A percentile compares a stretch with the other conserved stretches of the same genome.
phyloP scores from a whole-genome alignment of 1,140 invertebrate species.

The Formica exsecta region DNA sequence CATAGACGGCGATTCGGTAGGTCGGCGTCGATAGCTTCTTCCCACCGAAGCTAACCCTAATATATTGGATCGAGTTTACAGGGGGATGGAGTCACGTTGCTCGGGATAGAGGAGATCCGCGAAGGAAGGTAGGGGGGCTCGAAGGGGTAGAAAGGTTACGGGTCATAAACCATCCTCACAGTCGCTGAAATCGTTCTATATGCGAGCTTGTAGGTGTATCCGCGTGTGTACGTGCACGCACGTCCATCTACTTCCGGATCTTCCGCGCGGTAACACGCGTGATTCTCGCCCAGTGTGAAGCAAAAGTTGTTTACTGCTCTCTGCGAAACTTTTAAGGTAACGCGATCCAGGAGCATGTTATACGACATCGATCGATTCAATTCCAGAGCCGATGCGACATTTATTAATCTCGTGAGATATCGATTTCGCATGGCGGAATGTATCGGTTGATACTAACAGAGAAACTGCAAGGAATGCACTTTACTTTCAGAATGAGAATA shows the following conservation, averaged over 20 bases:
- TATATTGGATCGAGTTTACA: slow-evolving; percentile 81
- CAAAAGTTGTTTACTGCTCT: slow-evolving; percentile 65
- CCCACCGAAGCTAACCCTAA: slow-evolving; percentile 77
- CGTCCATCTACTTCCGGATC: slow-evolving; percentile 45
- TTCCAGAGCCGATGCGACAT: slow-evolving; percentile 11
- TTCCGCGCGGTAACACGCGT: slow-evolving; percentile 44
- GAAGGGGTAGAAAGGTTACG: slow-evolving; percentile 78
- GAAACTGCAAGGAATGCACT: slow-evolving; percentile 8
- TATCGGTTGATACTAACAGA: neutral
- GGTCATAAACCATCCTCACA: slow-evolving; percentile 82
- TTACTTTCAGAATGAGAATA: neutral
- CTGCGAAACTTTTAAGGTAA: slow-evolving; percentile 58
- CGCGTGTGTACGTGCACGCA: slow-evolving; percentile 42
- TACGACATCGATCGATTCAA: slow-evolving; percentile 21
- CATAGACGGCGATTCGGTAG: slow-evolving; percentile 29
- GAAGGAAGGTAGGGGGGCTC: slow-evolving; percentile 63
- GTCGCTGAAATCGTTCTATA: slow-evolving; percentile 70
- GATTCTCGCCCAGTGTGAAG: slow-evolving; percentile 41
- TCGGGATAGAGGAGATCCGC: slow-evolving; percentile 52
- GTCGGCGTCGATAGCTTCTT: slow-evolving; percentile 70
- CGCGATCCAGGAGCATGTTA: slow-evolving; percentile 62
- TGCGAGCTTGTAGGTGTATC: slow-evolving; percentile 27
- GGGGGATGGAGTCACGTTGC: slow-evolving; percentile 68
- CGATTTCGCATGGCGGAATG: slow-evolving; percentile 40
- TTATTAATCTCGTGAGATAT: slow-evolving; percentile 48